Percentiles rank a stretch among this genome's conserved stretches.
phyloP scores from a whole-genome alignment of 2,888 invertebrate species.

The Clusia tigrina region DNA sequence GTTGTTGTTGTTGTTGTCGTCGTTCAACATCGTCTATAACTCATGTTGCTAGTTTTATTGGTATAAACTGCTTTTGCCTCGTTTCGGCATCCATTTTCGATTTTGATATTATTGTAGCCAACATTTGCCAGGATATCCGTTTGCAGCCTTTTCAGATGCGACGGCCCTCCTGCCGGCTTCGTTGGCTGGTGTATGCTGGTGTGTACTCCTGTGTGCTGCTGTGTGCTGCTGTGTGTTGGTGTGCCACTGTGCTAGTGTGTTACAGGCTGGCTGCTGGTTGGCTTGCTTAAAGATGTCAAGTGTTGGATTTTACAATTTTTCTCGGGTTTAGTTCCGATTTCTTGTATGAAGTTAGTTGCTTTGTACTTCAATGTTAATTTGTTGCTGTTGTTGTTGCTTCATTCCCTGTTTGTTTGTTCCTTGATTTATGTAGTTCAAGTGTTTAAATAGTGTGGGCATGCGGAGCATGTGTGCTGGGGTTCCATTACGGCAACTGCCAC shows the following conservation, averaged over 20 bases:
- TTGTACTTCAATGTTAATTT: background rate
- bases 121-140: background rate
- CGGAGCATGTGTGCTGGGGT: background rate
- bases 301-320: constrained; percentile 1
- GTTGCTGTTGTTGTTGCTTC: background rate
- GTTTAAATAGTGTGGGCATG: background rate
- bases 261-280: background rate
- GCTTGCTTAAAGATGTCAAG: background rate
- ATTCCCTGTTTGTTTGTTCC: background rate
- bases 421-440: background rate
- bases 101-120: background rate
- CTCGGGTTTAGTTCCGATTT: background rate
- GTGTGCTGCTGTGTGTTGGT: background rate
- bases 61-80: constrained; percentile 17
- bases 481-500: background rate
- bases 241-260: background rate
- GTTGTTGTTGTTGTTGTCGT: constrained; percentile 2
- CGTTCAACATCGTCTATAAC: constrained; percentile 19
- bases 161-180: no score
- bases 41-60: constrained; percentile 27
- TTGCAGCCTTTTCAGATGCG: background rate
- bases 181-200: background rate
- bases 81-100: background rate
- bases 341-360: background rate
- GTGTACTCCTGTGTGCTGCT: background rate